phyloP scores from a whole-genome alignment of 2,888 invertebrate species.

The Eretmocerus hayati region DNA sequence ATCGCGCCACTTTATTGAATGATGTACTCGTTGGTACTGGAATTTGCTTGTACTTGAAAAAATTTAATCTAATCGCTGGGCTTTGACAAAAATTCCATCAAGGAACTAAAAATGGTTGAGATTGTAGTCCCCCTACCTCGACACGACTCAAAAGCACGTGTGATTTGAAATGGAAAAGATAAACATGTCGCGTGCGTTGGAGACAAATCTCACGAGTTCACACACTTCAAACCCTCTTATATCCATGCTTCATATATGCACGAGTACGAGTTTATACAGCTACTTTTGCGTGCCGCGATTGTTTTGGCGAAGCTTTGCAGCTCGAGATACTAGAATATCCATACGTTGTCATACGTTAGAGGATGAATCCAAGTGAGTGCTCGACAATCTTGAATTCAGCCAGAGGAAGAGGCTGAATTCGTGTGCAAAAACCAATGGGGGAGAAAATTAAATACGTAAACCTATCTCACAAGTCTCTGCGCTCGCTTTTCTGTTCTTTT shows the following conservation, averaged over 20 bases:
- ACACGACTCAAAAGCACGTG: conserved; percentile 14
- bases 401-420: not conserved
- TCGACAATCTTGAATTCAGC: not conserved
- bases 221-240: conserved; percentile 20
- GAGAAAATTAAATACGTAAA: not conserved
- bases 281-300: conserved; percentile 9
- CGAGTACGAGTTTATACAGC: conserved; percentile 14
- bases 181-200: conserved; percentile 16
- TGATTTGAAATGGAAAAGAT: conserved; percentile 20
- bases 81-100: too few species aligned
- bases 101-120: too few species aligned
- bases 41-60: too few species aligned
- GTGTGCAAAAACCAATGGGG: not conserved
- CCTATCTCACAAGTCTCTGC: too few species aligned
- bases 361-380: too few species aligned
- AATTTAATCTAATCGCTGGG: too few species aligned
- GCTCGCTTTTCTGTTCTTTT: too few species aligned
- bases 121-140: too few species aligned
- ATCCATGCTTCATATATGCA: conserved; percentile 6
- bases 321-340: too few species aligned
- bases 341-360: too few species aligned
- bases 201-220: conserved; percentile 22
- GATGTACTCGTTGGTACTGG: too few species aligned
- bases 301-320: conserved; percentile 13
- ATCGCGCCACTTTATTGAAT: too few species aligned